Conservation (phyloP, 2,888 invertebrate species). For the Cancer borealis region DNA sequence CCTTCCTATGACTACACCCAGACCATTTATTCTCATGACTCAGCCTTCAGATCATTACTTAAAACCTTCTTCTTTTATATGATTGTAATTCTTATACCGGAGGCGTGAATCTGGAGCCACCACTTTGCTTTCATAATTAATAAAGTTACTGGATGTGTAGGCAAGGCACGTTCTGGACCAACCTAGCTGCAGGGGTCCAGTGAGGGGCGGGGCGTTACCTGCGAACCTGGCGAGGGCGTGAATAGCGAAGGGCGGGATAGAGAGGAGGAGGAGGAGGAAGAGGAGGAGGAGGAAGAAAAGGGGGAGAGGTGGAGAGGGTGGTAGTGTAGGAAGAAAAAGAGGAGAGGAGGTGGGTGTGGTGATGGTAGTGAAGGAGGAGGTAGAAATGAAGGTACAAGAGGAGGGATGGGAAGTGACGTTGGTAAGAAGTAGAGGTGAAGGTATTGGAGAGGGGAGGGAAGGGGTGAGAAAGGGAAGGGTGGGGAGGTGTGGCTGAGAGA, state of each 20-base stretch:
- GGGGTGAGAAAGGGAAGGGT: background rate
- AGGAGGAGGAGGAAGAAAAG: background rate
- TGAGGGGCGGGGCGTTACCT: constrained; percentile 17
- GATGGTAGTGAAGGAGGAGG: background rate
- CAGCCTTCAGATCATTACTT: background rate
- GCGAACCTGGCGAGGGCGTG: constrained; percentile 9
- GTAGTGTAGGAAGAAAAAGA: background rate
- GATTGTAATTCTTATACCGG: background rate
- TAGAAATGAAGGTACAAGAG: background rate
- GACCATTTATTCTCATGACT: background rate
- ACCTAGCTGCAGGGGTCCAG: background rate
- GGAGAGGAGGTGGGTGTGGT: background rate
- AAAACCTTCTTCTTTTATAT: background rate
- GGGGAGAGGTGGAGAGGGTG: background rate
- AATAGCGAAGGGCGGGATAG: background rate
- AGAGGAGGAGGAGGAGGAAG: background rate
- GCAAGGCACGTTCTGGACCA: background rate
- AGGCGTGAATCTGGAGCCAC: background rate
- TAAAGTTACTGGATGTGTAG: background rate
- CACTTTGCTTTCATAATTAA: background rate
- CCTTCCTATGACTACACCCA: background rate
- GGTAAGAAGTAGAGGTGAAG: background rate
- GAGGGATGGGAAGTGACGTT: background rate
- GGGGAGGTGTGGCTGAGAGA: background rate
- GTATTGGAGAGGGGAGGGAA: background rate